Evolutionary conservation across 2,888 invertebrate genomes (phyloP).

Genomic region (Hemistola chrysoprasaria): DNA sequence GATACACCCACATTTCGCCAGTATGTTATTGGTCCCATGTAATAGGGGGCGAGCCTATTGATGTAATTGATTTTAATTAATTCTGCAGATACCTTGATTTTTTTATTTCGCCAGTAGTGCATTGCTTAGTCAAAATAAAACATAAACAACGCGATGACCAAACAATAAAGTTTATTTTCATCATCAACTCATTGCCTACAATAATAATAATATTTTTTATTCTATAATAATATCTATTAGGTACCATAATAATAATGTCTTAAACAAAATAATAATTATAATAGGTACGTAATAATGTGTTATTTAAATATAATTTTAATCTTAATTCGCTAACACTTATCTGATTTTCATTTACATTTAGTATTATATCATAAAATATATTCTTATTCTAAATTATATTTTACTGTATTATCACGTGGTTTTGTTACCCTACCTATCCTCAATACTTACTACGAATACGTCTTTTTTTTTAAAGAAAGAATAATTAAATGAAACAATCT

Average conservation of each 20-base stretch:
- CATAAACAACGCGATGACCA: conserved; percentile 39
- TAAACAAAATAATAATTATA: conserved; percentile 61
- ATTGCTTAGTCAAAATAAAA: background rate
- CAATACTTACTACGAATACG: conserved; percentile 28
- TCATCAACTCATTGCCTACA: conserved; percentile 68
- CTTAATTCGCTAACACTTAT: conserved; percentile 48
- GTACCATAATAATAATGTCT: conserved; percentile 51
- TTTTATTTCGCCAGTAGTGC: background rate
- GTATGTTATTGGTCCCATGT: too few species aligned
- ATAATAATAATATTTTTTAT: conserved; percentile 21
- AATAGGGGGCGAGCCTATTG: too few species aligned
- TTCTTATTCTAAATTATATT: conserved; percentile 56
- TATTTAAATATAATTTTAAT: conserved; percentile 53
- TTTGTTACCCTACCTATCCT: conserved; percentile 56
- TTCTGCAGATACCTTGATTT: too few species aligned
- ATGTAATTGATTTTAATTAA: too few species aligned
- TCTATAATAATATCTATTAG: conserved; percentile 26
- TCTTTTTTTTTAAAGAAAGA: background rate
- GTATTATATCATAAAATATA: too few species aligned
- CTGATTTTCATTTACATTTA: conserved; percentile 58
- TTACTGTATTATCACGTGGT: conserved; percentile 75
- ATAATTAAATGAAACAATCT: background rate
- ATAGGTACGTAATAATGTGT: conserved; percentile 42
- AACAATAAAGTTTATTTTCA: conserved; percentile 72
- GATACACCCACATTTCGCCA: too few species aligned